These are phyloP conservation scores for Chrysemys picta DNA, from an alignment of 2,113 vertebrate species.

Conservation along the genomic window DNA sequence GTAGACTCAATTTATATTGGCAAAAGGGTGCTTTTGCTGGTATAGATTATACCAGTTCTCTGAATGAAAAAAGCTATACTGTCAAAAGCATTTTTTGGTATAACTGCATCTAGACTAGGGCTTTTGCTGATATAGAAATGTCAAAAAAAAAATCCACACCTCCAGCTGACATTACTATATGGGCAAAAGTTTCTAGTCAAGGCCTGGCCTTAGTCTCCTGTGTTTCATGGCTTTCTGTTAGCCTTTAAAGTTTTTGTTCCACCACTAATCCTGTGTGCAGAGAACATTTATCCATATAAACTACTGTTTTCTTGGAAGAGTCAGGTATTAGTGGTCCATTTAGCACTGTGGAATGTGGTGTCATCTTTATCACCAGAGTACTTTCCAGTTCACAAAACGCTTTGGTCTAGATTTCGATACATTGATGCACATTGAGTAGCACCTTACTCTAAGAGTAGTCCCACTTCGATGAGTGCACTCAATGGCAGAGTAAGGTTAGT, in stretches of 20 bases:
- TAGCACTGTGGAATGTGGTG: fast-evolving
- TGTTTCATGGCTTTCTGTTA: not conserved
- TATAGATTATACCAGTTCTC: not conserved
- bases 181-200: not conserved
- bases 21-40: not conserved
- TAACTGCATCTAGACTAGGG: not conserved
- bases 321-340: not conserved
- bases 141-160: not conserved
- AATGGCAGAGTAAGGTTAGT: constrained; percentile 43
- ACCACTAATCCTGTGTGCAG: not conserved
- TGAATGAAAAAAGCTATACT: not conserved
- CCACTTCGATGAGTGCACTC: not conserved
- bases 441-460: not conserved
- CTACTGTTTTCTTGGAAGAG: not conserved
- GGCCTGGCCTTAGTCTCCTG: not conserved
- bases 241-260: not conserved
- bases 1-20: no score
- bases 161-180: not conserved
- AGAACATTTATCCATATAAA: not conserved
- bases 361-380: not conserved
- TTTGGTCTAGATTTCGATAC: not conserved
- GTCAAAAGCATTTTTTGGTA: not conserved
- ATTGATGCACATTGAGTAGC: not conserved
- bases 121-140: not conserved
- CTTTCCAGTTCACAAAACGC: not conserved